A percentile compares a stretch with the other conserved stretches of the same genome.
Conservation (phyloP, 2,888 invertebrate genomes). For the Drosophila conformis region DNA sequence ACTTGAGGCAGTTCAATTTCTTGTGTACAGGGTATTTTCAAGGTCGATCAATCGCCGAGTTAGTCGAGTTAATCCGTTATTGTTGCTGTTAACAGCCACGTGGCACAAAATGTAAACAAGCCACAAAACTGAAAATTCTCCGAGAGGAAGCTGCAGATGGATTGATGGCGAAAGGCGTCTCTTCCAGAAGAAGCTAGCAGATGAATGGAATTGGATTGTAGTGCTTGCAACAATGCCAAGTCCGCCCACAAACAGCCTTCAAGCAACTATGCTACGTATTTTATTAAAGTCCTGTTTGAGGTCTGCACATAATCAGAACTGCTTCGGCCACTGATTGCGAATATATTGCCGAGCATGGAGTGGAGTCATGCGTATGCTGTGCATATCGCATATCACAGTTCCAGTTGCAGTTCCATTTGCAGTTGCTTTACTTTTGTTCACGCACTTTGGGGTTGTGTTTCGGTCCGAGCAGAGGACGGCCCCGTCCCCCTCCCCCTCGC, state of each 20-base stretch:
- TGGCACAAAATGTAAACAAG: constrained; percentile 71
- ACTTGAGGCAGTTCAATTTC: not conserved
- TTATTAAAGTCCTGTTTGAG: not conserved
- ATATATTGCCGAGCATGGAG: not conserved
- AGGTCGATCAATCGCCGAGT: not conserved
- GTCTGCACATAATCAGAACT: not conserved
- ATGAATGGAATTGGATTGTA: not conserved
- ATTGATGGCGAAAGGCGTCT: not conserved
- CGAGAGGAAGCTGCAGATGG: not conserved
- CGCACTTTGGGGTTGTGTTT: constrained; percentile 40
- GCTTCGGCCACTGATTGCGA: not conserved
- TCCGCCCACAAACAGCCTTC: not conserved
- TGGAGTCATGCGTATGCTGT: not conserved
- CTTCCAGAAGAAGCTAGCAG: not conserved
- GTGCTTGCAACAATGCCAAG: not conserved
- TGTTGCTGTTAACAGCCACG: constrained; percentile 67
- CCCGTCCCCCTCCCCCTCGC: not conserved
- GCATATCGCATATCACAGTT: not conserved
- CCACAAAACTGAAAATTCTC: constrained; percentile 50
- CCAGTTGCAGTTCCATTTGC: not conserved
- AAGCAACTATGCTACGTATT: not conserved
- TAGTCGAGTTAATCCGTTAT: constrained; percentile 14
- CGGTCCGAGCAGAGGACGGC: not conserved
- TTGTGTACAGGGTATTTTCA: constrained; percentile 17
- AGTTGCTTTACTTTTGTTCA: constrained; percentile 49